Evolutionary conservation across 2,888 invertebrate genomes (phyloP).

Genomic region (Zootermopsis nevadensis): DNA sequence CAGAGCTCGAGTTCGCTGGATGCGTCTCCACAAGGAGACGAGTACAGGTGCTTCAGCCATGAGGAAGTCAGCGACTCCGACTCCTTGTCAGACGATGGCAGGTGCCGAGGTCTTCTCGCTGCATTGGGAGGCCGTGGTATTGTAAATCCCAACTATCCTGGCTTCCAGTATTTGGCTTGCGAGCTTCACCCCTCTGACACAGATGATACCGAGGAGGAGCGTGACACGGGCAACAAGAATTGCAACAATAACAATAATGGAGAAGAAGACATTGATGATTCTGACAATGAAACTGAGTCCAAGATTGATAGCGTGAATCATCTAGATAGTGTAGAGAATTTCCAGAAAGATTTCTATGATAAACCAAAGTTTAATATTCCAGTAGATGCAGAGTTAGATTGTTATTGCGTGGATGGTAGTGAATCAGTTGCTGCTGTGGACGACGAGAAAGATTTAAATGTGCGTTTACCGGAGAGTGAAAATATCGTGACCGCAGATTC

Average conservation of each 20-base stretch:
- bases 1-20: slow-evolving; percentile 63
- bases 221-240: slow-evolving; percentile 62
- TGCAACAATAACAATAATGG: slow-evolving; percentile 56
- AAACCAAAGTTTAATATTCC: slow-evolving; percentile 69
- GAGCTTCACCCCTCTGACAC: slow-evolving; percentile 67
- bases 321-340: slow-evolving; percentile 65
- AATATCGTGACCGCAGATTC: slow-evolving; percentile 23
- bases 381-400: slow-evolving; percentile 55
- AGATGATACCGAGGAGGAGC: slow-evolving; percentile 65
- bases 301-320: slow-evolving; percentile 66
- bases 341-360: slow-evolving; percentile 69
- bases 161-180: slow-evolving; percentile 84
- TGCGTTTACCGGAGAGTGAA: slow-evolving; percentile 33
- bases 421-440: slow-evolving; percentile 25
- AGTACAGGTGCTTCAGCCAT: slow-evolving; percentile 68
- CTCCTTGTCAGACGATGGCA: slow-evolving; percentile 60
- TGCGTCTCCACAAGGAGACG: slow-evolving; percentile 66
- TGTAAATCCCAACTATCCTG: slow-evolving; percentile 86
- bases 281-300: slow-evolving; percentile 56
- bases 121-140: slow-evolving; percentile 69
- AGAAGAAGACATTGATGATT: slow-evolving; percentile 54
- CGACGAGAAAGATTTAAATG: slow-evolving; percentile 51
- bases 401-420: background rate
- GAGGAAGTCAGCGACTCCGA: slow-evolving; percentile 68
- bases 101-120: slow-evolving; percentile 55